Evolutionary conservation across 2,113 vertebrate species (phyloP).

Genomic region (Melanocharis versteri): DNA sequence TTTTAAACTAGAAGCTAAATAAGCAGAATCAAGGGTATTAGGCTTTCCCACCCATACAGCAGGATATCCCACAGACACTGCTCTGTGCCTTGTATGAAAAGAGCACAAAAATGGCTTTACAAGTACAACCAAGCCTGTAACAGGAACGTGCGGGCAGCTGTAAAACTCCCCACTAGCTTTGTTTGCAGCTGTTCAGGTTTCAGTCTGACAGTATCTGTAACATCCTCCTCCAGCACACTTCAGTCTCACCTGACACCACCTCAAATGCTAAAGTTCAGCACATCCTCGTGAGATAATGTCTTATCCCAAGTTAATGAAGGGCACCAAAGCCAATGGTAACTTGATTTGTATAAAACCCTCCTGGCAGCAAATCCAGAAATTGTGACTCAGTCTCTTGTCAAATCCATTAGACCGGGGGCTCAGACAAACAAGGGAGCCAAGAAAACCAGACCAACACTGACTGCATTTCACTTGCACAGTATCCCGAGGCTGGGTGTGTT

Average conservation of each 20-base stretch:
- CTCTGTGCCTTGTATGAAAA: neutral
- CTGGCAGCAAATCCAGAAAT: neutral
- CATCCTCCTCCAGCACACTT: neutral
- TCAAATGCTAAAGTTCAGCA: neutral
- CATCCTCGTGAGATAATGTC: neutral
- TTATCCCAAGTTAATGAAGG: neutral
- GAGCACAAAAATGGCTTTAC: neutral
- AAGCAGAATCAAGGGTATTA: neutral
- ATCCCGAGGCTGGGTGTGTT: neutral
- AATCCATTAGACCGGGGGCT: neutral
- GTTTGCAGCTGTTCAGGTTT: neutral
- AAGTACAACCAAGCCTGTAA: neutral
- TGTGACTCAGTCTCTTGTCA: neutral
- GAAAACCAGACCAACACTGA: neutral
- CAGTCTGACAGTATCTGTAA: neutral
- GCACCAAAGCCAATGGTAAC: neutral
- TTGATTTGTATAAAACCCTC: neutral
- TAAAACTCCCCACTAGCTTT: neutral
- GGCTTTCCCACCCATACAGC: neutral
- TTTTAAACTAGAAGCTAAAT: neutral
- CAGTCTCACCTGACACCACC: neutral
- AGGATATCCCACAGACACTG: neutral
- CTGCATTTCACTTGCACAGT: neutral
- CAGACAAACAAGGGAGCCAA: neutral
- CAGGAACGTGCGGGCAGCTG: neutral